Evolutionary conservation across 2,113 vertebrate species (phyloP), one percentile per base, ranked within the genome.

Genomic region (Dicerorhinus sumatrensis): DNA sequence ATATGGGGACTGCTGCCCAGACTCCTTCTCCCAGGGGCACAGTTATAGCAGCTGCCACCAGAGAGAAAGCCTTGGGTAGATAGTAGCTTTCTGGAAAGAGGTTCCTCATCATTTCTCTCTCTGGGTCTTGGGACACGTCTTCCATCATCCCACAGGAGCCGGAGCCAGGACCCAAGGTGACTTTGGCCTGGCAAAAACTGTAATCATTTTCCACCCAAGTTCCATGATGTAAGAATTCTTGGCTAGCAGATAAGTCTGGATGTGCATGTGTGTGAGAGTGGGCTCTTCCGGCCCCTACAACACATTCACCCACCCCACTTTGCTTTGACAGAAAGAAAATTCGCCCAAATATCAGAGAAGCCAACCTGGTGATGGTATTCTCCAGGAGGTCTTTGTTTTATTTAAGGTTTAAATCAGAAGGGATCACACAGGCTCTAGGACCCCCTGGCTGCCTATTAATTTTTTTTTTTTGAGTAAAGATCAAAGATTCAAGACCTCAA

Each of bases 401-500:
- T 81, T 69, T 25, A 73, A 80, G 65, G 67, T 87, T 94, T 87
- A 87, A 86, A 89, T 93, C 87, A 97, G 69, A 94, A 77, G 27
- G 46, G 60, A 80, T 96, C 62, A 36, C 48, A 62, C 60, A 48
- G 65, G 81, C 72, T 85, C 36, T 39, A 13, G 89, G 79, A 85
- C 51, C 58, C 42, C 46, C 76, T 39, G 25, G 6, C 48, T 70
- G 56, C 67, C 84, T 67, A 42, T 62, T 7, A 6, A 51, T 63
- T 56, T 72, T n/a, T 48, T 27, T 76, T 72, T 80, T 65, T 54
- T 11, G 82, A 87, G 70, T 69, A 36, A 91, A 98, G 89, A 97
- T 91, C 96, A 97, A 95, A 97, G 94, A 81, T 95, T 75, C 13
- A 62, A 82, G 18, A 75, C 48, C 60, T 81, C 54, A 39, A 9